These are phyloP conservation scores for Dufourea novaeangliae DNA, from an alignment of 1,140 invertebrate species.

Conservation along the genomic window DNA sequence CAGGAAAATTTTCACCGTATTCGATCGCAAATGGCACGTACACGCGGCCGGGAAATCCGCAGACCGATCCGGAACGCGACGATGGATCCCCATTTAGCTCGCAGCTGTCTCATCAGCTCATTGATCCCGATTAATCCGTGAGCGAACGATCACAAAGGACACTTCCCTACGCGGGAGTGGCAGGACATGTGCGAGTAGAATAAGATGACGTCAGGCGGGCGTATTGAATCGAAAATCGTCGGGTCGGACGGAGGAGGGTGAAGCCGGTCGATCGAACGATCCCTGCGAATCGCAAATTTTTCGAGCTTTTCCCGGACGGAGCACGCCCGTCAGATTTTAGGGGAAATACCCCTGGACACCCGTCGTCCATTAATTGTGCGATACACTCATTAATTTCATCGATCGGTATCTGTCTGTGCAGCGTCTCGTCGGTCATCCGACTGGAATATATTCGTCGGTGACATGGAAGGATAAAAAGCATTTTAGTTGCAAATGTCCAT, in stretches of 20 bases:
- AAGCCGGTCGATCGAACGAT: no score
- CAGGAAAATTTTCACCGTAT: conserved; percentile 10
- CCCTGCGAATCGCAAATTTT: no score
- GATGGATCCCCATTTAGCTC: conserved; percentile 52
- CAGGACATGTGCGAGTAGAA: conserved; percentile 30
- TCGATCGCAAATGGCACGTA: conserved; percentile 39
- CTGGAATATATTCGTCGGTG: not conserved
- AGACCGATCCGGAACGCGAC: not conserved
- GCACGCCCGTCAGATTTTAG: conserved; percentile 32
- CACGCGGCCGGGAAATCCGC: conserved; percentile 15
- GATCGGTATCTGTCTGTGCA: conserved; percentile 6
- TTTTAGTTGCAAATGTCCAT: not conserved
- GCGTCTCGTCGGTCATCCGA: not conserved
- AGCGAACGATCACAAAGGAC: conserved; percentile 53
- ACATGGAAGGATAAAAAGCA: not conserved
- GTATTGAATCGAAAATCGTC: conserved; percentile 26
- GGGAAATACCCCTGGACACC: not conserved
- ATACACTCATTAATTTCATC: conserved; percentile 31
- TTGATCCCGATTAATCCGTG: conserved; percentile 59
- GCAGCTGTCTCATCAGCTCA: conserved; percentile 57
- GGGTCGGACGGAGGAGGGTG: not conserved
- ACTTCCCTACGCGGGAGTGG: conserved; percentile 29
- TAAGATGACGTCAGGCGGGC: conserved; percentile 45
- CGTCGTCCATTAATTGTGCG: conserved; percentile 26
- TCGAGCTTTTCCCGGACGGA: conserved; percentile 1